A percentile compares a stretch with the other conserved stretches of the same genome.
phyloP scores from a whole-genome alignment of 2,113 vertebrate genomes.

The Myanophis thanlyinensis region DNA sequence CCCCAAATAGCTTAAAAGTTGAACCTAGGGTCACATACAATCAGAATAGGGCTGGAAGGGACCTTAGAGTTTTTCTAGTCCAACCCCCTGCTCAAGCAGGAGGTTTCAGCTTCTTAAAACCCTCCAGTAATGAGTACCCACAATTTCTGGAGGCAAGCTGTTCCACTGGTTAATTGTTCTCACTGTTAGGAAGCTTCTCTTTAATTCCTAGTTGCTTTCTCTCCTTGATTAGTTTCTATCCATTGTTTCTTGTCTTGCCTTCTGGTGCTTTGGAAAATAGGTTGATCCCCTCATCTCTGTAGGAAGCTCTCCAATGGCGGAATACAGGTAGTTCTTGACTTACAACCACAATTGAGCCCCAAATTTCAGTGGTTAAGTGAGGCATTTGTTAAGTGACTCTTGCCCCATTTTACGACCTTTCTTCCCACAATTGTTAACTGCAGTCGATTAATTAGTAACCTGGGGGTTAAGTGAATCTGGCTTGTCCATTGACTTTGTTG shows the following conservation, averaged over 20 bases:
- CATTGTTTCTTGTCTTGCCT: not conserved
- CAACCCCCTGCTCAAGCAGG: no score
- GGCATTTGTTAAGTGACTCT: no score
- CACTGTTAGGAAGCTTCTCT: not conserved
- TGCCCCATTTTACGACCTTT: no score
- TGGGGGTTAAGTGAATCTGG: no score
- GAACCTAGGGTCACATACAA: not conserved
- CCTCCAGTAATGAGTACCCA: not conserved
- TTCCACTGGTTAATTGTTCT: not conserved
- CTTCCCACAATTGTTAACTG: no score
- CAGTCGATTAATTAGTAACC: no score
- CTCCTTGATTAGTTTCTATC: not conserved
- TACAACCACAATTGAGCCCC: no score
- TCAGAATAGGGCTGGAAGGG: not conserved
- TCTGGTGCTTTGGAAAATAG: not conserved
- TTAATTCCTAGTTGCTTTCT: not conserved
- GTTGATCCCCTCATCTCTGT: not conserved
- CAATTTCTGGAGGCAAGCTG: not conserved
- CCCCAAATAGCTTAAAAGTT: not conserved
- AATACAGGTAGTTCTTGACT: not conserved
- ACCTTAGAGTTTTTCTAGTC: not conserved
- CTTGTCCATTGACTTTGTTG: no score
- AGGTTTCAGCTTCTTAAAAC: not conserved
- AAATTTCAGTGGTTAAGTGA: no score
- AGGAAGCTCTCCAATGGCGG: not conserved